Evolutionary conservation across 2,113 vertebrate genomes (phyloP).

Genomic region (Xiphorhynchus elegans): DNA sequence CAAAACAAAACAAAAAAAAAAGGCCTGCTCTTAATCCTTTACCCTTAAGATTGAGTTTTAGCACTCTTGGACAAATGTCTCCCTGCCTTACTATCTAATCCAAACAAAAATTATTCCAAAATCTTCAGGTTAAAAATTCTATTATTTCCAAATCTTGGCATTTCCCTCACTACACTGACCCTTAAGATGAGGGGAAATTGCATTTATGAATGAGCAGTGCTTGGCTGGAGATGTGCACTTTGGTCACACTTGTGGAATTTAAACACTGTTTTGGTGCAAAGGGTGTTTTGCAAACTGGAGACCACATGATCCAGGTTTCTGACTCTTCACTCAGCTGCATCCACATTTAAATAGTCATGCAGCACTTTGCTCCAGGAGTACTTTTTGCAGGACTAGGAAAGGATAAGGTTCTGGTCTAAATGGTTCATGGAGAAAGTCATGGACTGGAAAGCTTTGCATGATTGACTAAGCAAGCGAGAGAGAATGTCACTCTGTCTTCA

Average conservation of each 20-base stretch:
- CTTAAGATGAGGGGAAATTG: not conserved
- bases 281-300: not conserved
- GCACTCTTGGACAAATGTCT: rapidly evolving
- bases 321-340: not conserved
- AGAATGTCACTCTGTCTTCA: not conserved
- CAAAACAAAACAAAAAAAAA: not conserved
- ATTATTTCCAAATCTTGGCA: not conserved
- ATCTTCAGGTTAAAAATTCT: not conserved
- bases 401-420: not conserved
- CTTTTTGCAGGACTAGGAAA: not conserved
- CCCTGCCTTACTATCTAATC: not conserved
- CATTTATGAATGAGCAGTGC: not conserved
- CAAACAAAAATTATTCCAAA: not conserved
- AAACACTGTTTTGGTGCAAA: not conserved
- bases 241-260: not conserved
- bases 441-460: not conserved
- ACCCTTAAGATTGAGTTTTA: not conserved
- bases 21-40: not conserved
- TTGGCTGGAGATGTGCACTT: not conserved
- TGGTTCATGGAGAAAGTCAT: not conserved
- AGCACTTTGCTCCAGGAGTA: rapidly evolving
- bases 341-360: rapidly evolving
- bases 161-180: not conserved
- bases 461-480: rapidly evolving
- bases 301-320: rapidly evolving